Base-by-base conservation (phyloP, 2,113 vertebrate species). In the Pedionomus torquatus region DNA sequence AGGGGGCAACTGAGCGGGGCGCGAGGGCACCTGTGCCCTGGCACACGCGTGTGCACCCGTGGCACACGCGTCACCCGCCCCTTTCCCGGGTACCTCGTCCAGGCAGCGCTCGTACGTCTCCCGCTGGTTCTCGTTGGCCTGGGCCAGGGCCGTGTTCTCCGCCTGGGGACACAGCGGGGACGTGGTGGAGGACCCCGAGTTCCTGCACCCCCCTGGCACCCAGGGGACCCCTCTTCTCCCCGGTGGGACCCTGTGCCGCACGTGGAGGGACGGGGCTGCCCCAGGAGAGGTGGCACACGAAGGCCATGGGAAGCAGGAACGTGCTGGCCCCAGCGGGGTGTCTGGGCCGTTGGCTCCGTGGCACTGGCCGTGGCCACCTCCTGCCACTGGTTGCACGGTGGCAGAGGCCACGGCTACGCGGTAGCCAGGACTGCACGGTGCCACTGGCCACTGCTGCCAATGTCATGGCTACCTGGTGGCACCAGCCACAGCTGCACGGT, bases 41-140 rank as follows among this genome's bases (percentile, higher is more conserved):
- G 76, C 80, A 57, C 69, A 49, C 28, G 0, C 3, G 1, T 72
- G 65, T 51, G 9, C 33, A 41, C 19, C 2, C 8, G 0, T 20
- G 57, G 8, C 54, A 41, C 72, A 28, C 21, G 5, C 28, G 30
- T 39, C 60, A 39, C 37, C 15, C 17, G 15, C 19, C 23, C 16
- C 13, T 10, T 6, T 7, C 13, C 41, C 68, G 4, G 1, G 14
- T 94, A 99, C 99, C 98, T 99, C 99, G 0, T 99, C 99, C 97
- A 99, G 97, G 75, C 99, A 99, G 94, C 99, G 98, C 83, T 99
- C 99, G 0, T 99, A 99, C 0, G 99, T 99, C 72, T 99, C 99
- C 79, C 99, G 95, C 97, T 99, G 99, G 97, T 98, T 99, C 98
- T 99, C 99, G 1, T 99, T 99, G 66, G 99, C 99, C 97, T 99